Conservation (phyloP, 2,888 invertebrate species). For the Aromia moschata region DNA sequence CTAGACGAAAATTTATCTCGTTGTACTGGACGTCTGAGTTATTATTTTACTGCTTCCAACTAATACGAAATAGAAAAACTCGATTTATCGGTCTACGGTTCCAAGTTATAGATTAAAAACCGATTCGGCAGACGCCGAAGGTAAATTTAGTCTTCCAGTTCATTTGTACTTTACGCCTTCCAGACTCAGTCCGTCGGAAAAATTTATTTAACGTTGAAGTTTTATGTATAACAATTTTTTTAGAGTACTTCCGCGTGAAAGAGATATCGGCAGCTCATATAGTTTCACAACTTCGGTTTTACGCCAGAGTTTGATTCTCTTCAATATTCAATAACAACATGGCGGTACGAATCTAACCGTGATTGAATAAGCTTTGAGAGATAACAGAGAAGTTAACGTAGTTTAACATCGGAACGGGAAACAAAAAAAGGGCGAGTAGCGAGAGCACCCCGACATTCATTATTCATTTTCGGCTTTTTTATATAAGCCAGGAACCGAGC, state of each 20-base stretch:
- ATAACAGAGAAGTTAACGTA: no score
- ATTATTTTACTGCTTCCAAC: slow-evolving; percentile 35
- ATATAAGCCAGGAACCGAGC: no score
- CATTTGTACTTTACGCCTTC: slow-evolving; percentile 31
- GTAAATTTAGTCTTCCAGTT: slow-evolving; percentile 29
- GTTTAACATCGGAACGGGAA: no score
- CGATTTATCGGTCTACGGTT: slow-evolving; percentile 28
- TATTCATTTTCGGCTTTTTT: no score
- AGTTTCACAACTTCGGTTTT: no score
- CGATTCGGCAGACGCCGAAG: background rate
- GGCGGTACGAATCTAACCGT: no score
- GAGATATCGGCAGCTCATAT: no score
- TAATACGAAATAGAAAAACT: slow-evolving; percentile 30
- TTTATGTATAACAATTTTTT: background rate
- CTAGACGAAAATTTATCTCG: slow-evolving; percentile 33
- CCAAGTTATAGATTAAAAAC: slow-evolving; percentile 26
- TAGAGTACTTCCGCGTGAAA: background rate
- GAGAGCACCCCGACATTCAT: no score
- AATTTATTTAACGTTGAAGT: slow-evolving; percentile 25
- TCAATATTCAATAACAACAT: no score
- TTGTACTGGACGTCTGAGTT: slow-evolving; percentile 32
- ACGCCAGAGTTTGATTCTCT: no score
- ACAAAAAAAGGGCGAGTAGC: no score
- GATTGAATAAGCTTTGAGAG: no score
- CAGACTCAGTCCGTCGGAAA: slow-evolving; percentile 25